A percentile compares a stretch with the other conserved stretches of the same genome.
These are phyloP conservation scores for Lepidocyrtinus sp. DNA, from an alignment of 2,888 invertebrate genomes.

Conservation along the genomic window DNA sequence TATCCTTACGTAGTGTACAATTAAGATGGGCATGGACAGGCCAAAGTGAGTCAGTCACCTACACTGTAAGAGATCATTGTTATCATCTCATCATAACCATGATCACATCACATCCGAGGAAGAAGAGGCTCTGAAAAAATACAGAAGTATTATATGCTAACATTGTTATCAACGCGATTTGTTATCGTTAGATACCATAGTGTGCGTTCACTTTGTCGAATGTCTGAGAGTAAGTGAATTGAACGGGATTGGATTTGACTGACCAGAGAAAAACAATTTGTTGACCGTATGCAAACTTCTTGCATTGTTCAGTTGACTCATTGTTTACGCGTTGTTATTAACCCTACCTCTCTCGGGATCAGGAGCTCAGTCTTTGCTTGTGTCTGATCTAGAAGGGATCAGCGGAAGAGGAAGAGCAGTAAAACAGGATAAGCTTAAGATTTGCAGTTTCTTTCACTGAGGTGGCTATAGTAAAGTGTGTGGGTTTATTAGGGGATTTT, in stretches of 20 bases:
- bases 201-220: neutral
- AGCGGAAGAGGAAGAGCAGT: neutral
- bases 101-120: slow-evolving; percentile 9
- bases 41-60: slow-evolving; percentile 9
- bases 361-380: slow-evolving; percentile 7
- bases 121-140: slow-evolving; percentile 12
- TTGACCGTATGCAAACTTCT: neutral
- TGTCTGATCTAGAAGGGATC: slow-evolving; percentile 25
- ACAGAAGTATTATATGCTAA: too few species aligned
- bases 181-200: neutral
- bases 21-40: slow-evolving; percentile 1
- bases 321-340: slow-evolving; percentile 8
- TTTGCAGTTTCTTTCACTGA: neutral
- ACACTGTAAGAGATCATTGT: neutral
- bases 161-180: too few species aligned
- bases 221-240: too few species aligned
- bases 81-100: neutral
- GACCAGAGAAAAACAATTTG: neutral
- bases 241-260: slow-evolving; percentile 17
- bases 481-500: too few species aligned
- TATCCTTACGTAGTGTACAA: too few species aligned
- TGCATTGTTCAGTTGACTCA: too few species aligned
- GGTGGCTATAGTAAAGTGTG: neutral
- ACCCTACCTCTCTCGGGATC: slow-evolving; percentile 38
- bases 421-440: neutral